These are phyloP conservation scores for Procavia capensis DNA, from an alignment of 2,113 vertebrate genomes.

Conservation along the genomic window DNA sequence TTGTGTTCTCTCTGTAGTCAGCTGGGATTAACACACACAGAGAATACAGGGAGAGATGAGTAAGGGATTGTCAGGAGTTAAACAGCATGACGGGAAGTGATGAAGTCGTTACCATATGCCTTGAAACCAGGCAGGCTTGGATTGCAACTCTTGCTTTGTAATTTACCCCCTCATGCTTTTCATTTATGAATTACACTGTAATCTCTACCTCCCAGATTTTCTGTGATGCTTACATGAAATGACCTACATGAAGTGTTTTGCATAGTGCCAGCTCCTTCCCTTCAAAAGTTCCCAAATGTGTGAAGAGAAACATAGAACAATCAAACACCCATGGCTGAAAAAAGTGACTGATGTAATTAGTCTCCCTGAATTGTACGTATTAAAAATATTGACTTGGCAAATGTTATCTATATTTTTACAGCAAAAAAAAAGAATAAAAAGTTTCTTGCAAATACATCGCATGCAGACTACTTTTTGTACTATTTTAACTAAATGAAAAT, in stretches of 20 bases:
- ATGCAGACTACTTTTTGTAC: not conserved
- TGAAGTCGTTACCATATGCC: not conserved
- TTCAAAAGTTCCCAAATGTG: not conserved
- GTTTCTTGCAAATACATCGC: not conserved
- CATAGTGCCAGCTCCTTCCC: not conserved
- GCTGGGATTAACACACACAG: not conserved
- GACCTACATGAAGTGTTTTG: not conserved
- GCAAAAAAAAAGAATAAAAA: not conserved
- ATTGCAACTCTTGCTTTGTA: not conserved
- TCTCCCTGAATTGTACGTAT: too few species aligned
- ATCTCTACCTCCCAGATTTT: not conserved
- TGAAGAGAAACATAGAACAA: not conserved
- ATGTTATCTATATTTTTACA: too few species aligned
- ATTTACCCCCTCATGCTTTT: not conserved
- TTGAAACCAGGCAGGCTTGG: not conserved
- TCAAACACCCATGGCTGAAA: too few species aligned
- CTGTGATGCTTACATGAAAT: not conserved
- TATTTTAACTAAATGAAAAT: not conserved
- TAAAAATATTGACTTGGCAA: too few species aligned
- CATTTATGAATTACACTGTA: not conserved
- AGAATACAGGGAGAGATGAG: not conserved
- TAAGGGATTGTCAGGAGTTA: not conserved
- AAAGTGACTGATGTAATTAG: too few species aligned
- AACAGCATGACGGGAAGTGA: not conserved
- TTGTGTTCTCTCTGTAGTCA: not conserved